Conservation (phyloP, 1,140 invertebrate species). For the Physella acuta region DNA sequence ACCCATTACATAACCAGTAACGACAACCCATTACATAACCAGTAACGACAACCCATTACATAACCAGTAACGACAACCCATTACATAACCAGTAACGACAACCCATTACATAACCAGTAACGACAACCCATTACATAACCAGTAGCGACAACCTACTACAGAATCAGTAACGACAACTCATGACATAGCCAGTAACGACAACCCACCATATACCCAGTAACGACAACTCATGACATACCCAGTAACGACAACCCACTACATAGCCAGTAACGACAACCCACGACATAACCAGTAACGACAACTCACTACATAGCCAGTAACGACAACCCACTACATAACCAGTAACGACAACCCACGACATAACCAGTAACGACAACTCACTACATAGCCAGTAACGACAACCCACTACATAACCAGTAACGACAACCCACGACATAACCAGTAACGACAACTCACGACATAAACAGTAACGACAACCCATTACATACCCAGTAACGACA, state of each 20-base stretch:
- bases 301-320: not conserved
- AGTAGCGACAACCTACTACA: too few relatives aligned
- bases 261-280: not conserved
- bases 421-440: not conserved
- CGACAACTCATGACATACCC: not conserved
- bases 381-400: not conserved
- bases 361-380: not conserved
- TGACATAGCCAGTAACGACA: too few relatives aligned
- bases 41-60: too few relatives aligned
- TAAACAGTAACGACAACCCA: not conserved
- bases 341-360: not conserved
- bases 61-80: too few relatives aligned
- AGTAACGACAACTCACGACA: not conserved
- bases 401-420: not conserved
- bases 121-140: too few relatives aligned
- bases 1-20: too few relatives aligned
- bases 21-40: too few relatives aligned
- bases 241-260: not conserved
- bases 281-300: not conserved
- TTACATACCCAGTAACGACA: not conserved
- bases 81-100: too few relatives aligned
- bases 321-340: not conserved
- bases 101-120: too few relatives aligned
- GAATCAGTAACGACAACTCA: not conserved
- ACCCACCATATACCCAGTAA: not conserved